Conservation (phyloP, 1,140 invertebrate genomes). For the Phortica variegata region DNA sequence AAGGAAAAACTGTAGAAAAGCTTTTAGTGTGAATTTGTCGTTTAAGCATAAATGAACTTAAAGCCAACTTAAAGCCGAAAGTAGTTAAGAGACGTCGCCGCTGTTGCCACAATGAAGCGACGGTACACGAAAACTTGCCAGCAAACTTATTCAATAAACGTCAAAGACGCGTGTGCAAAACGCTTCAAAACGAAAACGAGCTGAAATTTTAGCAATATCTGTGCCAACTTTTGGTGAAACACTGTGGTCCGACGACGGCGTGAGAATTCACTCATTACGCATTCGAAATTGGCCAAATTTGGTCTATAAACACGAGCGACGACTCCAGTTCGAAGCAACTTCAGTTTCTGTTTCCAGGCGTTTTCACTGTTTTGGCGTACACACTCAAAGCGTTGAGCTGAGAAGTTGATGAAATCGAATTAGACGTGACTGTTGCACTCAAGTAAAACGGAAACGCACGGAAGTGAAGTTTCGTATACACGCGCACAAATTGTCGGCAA, state of each 20-base stretch:
- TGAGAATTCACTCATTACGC: conserved; percentile 14
- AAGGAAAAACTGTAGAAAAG: no score
- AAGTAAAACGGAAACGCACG: no score
- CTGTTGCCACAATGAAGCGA: no score
- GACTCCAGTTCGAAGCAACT: conserved; percentile 2
- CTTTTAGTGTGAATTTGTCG: conserved; percentile 38
- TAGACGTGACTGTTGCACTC: no score
- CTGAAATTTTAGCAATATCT: neutral
- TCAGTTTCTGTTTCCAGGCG: conserved; percentile 10
- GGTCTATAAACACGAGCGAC: conserved; percentile 31
- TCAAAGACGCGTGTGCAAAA: conserved; percentile 20
- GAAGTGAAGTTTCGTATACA: no score
- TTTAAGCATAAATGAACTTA: conserved; percentile 35
- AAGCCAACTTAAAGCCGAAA: conserved; percentile 39
- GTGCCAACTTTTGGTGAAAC: conserved; percentile 29
- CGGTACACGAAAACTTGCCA: conserved; percentile 29
- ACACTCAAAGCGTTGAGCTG: no score
- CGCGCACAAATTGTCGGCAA: no score
- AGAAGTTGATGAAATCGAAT: no score
- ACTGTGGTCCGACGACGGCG: conserved; percentile 12
- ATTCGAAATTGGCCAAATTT: conserved; percentile 40
- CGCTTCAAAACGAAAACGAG: neutral
- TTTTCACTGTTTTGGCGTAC: conserved; percentile 7
- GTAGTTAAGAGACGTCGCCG: no score
- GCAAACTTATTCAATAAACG: conserved; percentile 51